These are phyloP conservation scores for Sebastes itinus DNA, from an alignment of 2,797 vertebrate genomes.

Conservation along the genomic window DNA sequence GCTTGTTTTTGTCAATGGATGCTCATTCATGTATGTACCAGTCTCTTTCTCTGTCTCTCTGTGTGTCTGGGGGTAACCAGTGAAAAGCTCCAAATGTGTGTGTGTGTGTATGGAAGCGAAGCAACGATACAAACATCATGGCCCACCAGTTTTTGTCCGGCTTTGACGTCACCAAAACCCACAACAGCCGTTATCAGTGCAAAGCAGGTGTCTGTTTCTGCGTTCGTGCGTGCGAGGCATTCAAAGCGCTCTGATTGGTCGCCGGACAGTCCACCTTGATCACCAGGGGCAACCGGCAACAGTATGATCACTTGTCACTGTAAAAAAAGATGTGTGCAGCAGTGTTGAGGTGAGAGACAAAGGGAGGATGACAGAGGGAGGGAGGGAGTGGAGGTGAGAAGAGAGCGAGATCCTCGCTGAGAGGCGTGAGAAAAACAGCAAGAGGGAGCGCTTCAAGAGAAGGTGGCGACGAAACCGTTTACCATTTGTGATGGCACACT, in stretches of 20 bases:
- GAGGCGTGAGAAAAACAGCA: conserved; percentile 27
- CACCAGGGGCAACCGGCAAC: conserved; percentile 30
- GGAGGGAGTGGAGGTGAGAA: conserved; percentile 7
- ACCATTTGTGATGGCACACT: neutral
- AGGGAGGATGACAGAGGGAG: neutral
- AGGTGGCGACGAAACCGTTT: neutral
- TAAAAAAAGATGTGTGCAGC: conserved; percentile 17
- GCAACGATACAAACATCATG: conserved; percentile 8
- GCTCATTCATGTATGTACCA: conserved; percentile 18
- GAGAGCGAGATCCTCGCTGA: neutral
- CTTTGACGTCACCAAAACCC: conserved; percentile 54
- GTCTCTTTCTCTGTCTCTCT: neutral
- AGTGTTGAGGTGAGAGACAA: conserved; percentile 19
- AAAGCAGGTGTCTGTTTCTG: conserved; percentile 20
- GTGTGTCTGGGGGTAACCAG: conserved; percentile 3
- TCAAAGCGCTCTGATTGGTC: conserved; percentile 25
- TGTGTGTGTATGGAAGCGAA: neutral
- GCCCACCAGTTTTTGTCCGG: conserved; percentile 21
- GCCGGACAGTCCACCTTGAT: conserved; percentile 23
- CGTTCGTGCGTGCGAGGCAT: neutral
- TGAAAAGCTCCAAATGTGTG: conserved; percentile 9
- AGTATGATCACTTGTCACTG: conserved; percentile 31
- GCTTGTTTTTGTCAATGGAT: conserved; percentile 4
- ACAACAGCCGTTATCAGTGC: conserved; percentile 37
- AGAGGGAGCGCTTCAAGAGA: neutral